Evolutionary conservation across 2,888 invertebrate species (phyloP), one percentile per base, ranked within the genome.

Genomic region (Atherix ibis): DNA sequence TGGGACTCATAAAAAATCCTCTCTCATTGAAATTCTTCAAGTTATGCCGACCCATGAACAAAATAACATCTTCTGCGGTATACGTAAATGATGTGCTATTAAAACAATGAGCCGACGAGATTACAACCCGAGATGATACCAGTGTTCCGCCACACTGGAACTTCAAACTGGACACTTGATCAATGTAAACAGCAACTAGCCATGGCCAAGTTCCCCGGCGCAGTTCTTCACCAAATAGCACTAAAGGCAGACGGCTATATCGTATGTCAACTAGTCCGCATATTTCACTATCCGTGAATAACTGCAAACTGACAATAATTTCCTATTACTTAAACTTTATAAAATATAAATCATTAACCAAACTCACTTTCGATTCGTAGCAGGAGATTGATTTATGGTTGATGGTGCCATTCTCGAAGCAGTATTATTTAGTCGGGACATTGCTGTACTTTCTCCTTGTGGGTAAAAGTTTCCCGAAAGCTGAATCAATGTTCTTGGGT

Each of bases 141-240:
- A 61, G 44, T 6, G 52, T 58, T 1, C 62, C 62, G 10, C 53
- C 54, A 35, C 61, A 61, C 39, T 56, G 55, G 37, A 68, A 58
- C 2, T 30, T 16, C n/a, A 36, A 12, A 2, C 16, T 18, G n/a
- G 17, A n/a, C 5, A 25, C 30, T n/a, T n/a, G 10, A 13, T 30
- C 31, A 3, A 35, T 8, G 46, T 71, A 77, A 18, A 78, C 64
- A 0, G 76, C 76, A 1, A 65, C 73, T 32, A 76, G 47, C 78
- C 78, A 78, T 0, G 78, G 78, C 71, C 75, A 71, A 15, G 72
- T 68, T 2, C 71, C 72, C 2, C 67, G 59, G 10, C 32, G n/a
- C 16, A 37, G 31, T 9, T 49, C 44, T 4, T 62, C 29, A 0
- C 58, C 59, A 6, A 47, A 47, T 3, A 49, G 44, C 5, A 57